Conservation (phyloP, 2,797 vertebrate species). For the Eulemur rubriventer region DNA sequence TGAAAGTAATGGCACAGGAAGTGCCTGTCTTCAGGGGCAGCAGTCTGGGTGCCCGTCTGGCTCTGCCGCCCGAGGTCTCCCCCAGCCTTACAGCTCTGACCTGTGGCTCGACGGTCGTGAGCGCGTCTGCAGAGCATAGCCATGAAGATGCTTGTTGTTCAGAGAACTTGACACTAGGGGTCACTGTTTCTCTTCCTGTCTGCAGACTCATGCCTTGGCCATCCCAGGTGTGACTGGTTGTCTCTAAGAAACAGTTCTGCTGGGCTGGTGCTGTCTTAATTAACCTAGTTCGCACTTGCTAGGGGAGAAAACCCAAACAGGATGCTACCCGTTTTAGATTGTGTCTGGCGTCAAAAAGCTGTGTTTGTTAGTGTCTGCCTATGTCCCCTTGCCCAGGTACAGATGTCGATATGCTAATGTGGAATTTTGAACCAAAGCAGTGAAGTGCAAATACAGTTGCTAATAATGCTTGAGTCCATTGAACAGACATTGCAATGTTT, state of each 20-base stretch:
- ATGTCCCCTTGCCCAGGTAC: accelerated
- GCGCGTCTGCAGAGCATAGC: accelerated
- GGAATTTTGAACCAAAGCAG: neutral
- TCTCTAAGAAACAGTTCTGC: no score
- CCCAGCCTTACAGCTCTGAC: neutral
- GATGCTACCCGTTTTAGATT: neutral
- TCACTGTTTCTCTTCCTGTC: constrained; percentile 35
- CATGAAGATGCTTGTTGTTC: neutral
- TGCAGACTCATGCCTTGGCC: neutral
- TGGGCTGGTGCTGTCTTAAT: neutral
- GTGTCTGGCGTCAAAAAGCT: neutral
- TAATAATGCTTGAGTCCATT: neutral
- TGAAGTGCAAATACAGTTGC: neutral
- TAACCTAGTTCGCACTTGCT: neutral
- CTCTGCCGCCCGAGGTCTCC: accelerated
- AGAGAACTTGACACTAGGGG: neutral
- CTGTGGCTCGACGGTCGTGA: accelerated
- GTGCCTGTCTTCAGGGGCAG: neutral
- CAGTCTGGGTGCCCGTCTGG: accelerated
- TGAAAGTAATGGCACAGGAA: neutral
- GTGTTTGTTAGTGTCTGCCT: neutral
- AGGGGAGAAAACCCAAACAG: neutral
- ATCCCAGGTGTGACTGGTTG: neutral
- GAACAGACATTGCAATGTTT: neutral
- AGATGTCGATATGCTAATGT: neutral